Conservation (phyloP, 2,113 vertebrate species). For the Anseranas semipalmata region DNA sequence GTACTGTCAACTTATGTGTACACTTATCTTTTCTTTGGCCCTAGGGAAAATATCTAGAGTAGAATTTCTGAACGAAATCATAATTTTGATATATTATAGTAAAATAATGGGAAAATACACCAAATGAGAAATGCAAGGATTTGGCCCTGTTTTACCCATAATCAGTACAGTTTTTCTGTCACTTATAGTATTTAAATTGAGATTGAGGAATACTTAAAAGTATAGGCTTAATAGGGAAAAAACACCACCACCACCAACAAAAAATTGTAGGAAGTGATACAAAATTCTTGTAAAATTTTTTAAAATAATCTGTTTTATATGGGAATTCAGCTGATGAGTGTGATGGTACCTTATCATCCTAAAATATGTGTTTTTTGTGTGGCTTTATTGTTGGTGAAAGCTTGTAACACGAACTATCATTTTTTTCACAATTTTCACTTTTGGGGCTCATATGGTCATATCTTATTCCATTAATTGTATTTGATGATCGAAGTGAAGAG, state of each 20-base stretch:
- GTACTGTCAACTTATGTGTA: rapidly evolving
- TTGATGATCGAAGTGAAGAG: not conserved
- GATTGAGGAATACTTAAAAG: not conserved
- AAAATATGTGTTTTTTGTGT: not conserved
- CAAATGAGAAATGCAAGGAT: not conserved
- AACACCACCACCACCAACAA: rapidly evolving
- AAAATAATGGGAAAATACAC: not conserved
- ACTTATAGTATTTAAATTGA: not conserved
- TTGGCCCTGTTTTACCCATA: not conserved
- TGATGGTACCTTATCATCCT: not conserved
- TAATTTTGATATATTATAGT: rapidly evolving
- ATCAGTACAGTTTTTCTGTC: not conserved
- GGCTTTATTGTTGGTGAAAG: rapidly evolving
- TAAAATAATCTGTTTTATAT: rapidly evolving
- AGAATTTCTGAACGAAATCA: not conserved
- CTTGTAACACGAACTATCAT: rapidly evolving
- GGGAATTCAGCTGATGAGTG: not conserved
- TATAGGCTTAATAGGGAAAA: not conserved
- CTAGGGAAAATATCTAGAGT: rapidly evolving
- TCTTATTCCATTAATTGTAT: not conserved
- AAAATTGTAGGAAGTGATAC: not conserved
- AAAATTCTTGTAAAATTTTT: not conserved
- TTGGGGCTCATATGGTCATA: rapidly evolving
- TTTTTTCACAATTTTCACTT: not conserved
- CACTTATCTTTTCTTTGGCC: rapidly evolving